These are phyloP conservation scores for Eupithecia tripunctaria DNA, from an alignment of 2,888 invertebrate species.

Conservation along the genomic window DNA sequence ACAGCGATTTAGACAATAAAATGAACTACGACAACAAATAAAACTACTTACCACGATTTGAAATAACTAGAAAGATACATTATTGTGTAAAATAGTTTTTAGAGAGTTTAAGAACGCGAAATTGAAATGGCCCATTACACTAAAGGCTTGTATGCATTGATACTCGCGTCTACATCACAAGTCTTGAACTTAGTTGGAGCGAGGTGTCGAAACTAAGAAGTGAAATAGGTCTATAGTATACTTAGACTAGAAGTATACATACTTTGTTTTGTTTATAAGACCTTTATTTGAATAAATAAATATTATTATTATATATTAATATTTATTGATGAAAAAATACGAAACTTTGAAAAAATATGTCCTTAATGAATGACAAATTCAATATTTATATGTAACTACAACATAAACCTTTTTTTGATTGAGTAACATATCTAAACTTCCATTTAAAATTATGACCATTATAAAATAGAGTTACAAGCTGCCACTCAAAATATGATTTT, in stretches of 20 bases:
- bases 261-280: too few species aligned
- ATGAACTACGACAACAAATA: background rate
- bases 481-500: conserved; percentile 14
- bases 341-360: background rate
- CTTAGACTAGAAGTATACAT: too few species aligned
- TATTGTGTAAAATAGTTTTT: background rate
- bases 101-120: background rate
- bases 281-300: too few species aligned
- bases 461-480: background rate
- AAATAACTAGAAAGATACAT: background rate
- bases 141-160: background rate
- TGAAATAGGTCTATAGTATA: too few species aligned
- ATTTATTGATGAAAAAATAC: background rate
- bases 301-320: too few species aligned
- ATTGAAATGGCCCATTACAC: background rate
- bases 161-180: too few species aligned
- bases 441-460: conserved; percentile 6
- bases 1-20: background rate
- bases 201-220: too few species aligned
- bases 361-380: background rate
- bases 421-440: background rate
- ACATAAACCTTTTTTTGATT: background rate
- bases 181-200: too few species aligned
- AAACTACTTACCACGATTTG: background rate
- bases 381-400: background rate